A percentile compares a stretch with the other conserved stretches of the same genome.
phyloP scores from a whole-genome alignment of 2,113 vertebrate genomes.

The Gadus chalcogrammus region DNA sequence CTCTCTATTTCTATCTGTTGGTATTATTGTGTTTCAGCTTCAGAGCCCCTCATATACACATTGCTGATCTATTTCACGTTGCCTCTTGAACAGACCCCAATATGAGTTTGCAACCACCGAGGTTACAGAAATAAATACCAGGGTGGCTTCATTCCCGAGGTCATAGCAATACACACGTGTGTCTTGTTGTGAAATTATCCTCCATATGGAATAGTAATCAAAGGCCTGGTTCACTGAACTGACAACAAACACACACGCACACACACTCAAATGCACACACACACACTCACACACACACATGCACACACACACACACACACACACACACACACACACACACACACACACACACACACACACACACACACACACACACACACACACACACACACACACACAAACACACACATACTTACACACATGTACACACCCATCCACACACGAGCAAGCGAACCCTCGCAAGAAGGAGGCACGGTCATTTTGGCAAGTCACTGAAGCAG shows the following conservation, averaged over 20 bases:
- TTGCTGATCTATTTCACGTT: too few relatives aligned
- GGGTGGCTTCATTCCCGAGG: too few relatives aligned
- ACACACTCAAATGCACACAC: neutral
- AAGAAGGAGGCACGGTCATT: slow-evolving; percentile 23
- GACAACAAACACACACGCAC: neutral
- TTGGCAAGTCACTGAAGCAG: slow-evolving; percentile 31
- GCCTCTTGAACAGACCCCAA: too few relatives aligned
- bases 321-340: neutral
- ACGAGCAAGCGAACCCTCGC: neutral
- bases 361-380: slow-evolving; percentile 1
- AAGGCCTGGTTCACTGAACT: neutral
- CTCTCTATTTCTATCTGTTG: neutral
- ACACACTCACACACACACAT: too few relatives aligned
- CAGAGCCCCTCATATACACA: too few relatives aligned
- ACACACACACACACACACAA: neutral
- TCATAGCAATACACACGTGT: too few relatives aligned
- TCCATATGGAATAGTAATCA: neutral
- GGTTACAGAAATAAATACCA: too few relatives aligned
- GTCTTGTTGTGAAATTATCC: too few relatives aligned
- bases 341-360: neutral
- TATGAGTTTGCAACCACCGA: too few relatives aligned
- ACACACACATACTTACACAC: neutral
- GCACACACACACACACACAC: neutral
- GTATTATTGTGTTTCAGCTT: too few relatives aligned
- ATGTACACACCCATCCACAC: neutral